phyloP scores from a whole-genome alignment of 1,140 invertebrate species.

The Saxidomus purpurata region DNA sequence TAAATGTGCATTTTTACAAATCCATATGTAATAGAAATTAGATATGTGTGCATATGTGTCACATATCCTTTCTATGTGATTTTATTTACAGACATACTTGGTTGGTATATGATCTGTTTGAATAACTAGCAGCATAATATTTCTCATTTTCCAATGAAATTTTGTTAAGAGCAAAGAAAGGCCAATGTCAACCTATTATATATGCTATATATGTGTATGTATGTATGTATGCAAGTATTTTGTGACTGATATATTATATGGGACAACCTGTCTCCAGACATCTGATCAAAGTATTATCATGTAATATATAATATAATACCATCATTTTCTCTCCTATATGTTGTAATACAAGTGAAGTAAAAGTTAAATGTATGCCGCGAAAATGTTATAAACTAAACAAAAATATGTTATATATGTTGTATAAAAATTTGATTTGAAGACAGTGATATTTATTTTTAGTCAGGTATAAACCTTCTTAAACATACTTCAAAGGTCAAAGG shows the following conservation, averaged over 20 bases:
- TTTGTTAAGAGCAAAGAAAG: too few relatives aligned
- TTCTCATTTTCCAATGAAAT: too few relatives aligned
- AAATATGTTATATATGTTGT: constrained; percentile 22
- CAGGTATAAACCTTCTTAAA: too few relatives aligned
- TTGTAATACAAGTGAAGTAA: constrained; percentile 17
- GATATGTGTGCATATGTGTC: too few relatives aligned
- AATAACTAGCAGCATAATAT: too few relatives aligned
- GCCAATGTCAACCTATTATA: background rate
- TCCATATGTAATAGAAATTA: too few relatives aligned
- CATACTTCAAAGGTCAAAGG: too few relatives aligned
- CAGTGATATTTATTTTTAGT: too few relatives aligned
- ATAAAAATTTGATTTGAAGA: background rate
- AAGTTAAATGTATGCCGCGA: background rate
- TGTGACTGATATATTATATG: background rate
- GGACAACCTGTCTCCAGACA: constrained; percentile 40
- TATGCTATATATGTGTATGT: background rate
- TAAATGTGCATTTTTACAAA: background rate
- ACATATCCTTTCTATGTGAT: too few relatives aligned
- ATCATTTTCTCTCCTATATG: constrained; percentile 24
- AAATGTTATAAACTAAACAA: background rate
- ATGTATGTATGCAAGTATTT: background rate
- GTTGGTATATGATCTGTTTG: too few relatives aligned
- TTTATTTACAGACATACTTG: too few relatives aligned
- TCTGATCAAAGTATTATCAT: constrained; percentile 50
- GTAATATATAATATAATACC: constrained; percentile 27